Evolutionary conservation across 2,797 vertebrate species (phyloP).

Genomic region (Petrocephalus sullivani): DNA sequence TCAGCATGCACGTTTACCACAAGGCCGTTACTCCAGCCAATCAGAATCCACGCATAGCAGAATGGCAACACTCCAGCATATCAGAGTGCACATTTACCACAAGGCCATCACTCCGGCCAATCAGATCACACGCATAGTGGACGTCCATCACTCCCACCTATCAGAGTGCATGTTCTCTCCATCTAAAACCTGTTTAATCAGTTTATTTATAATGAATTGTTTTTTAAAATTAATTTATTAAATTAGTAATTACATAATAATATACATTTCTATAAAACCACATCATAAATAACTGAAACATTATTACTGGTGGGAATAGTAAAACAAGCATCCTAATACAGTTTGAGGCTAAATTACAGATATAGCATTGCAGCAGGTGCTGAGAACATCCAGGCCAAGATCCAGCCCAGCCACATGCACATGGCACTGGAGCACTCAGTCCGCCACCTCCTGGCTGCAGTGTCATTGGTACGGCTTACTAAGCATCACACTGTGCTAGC

Average conservation of each 20-base stretch:
- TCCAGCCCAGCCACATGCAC: background rate
- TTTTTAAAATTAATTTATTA: background rate
- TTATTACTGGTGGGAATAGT: background rate
- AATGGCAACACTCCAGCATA: background rate
- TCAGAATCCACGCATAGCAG: background rate
- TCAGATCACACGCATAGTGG: background rate
- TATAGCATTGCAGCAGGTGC: background rate
- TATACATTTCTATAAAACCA: background rate
- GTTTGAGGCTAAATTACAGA: background rate
- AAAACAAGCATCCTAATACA: background rate
- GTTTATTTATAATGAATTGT: too few relatives aligned
- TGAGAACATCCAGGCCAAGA: background rate
- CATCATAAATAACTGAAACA: background rate
- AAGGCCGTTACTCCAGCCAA: background rate
- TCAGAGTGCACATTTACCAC: background rate
- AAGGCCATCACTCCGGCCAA: background rate
- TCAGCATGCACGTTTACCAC: background rate
- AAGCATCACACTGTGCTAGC: background rate
- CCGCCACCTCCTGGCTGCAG: background rate
- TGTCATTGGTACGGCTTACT: background rate
- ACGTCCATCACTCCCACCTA: background rate
- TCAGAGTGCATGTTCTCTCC: background rate
- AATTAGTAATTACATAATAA: background rate
- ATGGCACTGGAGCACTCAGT: background rate
- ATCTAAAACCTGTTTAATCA: background rate